Evolutionary conservation across 2,113 vertebrate genomes (phyloP).

Genomic region (human): DNA sequence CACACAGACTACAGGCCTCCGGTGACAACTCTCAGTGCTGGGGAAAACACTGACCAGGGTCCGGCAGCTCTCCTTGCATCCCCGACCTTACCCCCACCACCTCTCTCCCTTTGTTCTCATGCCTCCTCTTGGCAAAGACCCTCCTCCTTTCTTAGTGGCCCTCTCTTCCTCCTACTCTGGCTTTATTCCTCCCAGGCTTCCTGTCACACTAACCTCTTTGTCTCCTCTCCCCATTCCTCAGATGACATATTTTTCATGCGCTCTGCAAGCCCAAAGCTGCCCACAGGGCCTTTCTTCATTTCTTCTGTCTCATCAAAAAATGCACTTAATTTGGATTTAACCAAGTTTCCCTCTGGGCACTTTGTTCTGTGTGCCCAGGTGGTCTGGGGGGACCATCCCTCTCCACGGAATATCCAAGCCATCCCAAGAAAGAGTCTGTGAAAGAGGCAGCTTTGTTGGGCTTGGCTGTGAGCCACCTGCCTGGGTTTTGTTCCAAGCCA

Average conservation of each 20-base stretch:
- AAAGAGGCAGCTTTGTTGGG: not conserved
- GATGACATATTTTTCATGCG: not conserved
- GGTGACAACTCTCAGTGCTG: not conserved
- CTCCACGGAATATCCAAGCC: not conserved
- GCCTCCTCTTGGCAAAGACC: not conserved
- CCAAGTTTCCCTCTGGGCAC: not conserved
- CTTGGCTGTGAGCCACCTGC: fast-evolving
- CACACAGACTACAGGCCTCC: not conserved
- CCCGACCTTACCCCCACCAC: fast-evolving
- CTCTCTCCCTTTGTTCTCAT: not conserved
- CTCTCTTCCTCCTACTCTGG: not conserved
- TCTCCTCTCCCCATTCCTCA: slow-evolving; percentile 17
- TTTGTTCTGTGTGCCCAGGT: not conserved
- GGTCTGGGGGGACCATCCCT: not conserved
- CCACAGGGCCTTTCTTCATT: not conserved
- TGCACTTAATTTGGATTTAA: not conserved
- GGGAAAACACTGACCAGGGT: not conserved
- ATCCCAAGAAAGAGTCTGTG: not conserved
- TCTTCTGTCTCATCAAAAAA: slow-evolving; percentile 35
- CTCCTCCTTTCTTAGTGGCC: not conserved
- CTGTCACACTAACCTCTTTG: slow-evolving; percentile 51
- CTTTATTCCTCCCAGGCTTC: not conserved
- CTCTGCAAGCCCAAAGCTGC: slow-evolving; percentile 6
- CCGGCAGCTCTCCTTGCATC: too few relatives aligned
- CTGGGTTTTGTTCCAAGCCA: not conserved